Base-by-base conservation (phyloP, 2,113 vertebrate species). In the Antigone vipio region DNA sequence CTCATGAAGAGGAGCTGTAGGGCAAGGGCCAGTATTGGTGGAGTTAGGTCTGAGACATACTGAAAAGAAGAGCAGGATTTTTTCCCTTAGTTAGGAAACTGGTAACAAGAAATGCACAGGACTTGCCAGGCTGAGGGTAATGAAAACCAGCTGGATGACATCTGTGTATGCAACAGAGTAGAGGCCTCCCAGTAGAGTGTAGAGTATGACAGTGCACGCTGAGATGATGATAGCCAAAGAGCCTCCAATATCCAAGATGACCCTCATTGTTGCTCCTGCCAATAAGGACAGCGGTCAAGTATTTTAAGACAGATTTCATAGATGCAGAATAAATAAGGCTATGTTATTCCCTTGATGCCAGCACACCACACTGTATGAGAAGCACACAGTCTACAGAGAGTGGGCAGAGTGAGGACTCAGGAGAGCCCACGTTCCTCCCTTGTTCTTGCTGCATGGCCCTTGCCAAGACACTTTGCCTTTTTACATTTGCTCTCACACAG, bases 91-190 rank as follows among this genome's bases (percentile, higher is more conserved):
- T 71, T 92, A 76, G 53, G 58, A 83, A 81, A 63, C 19, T 13
- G 44, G 9, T 66, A 90, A 95, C n/a, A 85, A 94, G 52, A 77
- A 90, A 67, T 67, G 49, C 20, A 60, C 19, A 40, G 63, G 38
- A 97, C 98, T 94, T 97, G 98, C 99, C 98, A 99, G 97, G 67
- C 98, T 98, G 96, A 98, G 11, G 4, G 97, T 97, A 67, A 98
- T 98, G 96, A 99, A 98, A 96, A 98, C 74, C 56, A 99, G 96
- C 94, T 99, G 98, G 91, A 98, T 98, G 59, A 99, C 98, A 47
- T 99, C 98, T 4, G 98, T 99, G 96, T 99, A 99, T 35, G 98
- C 98, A 89, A 99, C 98, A 50, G 98, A 99, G 94, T 99, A 99
- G 58, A 99, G 96, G 2, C 99, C 98, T 86, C 98, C 99, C 92